Percentiles rank a stretch among this genome's conserved stretches.
These are phyloP conservation scores for Eurytoma californica DNA, from an alignment of 2,888 invertebrate species.

Conservation along the genomic window DNA sequence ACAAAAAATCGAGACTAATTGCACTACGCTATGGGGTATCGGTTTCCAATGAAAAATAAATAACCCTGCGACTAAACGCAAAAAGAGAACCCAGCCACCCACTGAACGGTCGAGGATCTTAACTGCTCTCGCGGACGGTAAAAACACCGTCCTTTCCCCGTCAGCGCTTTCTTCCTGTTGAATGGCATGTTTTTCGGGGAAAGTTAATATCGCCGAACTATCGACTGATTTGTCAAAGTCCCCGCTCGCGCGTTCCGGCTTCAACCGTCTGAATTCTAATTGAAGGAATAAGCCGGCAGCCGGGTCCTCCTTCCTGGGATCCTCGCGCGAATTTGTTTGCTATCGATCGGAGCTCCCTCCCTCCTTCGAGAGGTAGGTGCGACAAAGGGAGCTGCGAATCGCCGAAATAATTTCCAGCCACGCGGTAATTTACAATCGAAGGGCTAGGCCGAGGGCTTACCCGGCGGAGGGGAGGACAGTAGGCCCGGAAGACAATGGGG, in stretches of 20 bases:
- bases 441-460: conserved; percentile 12
- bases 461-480: conserved; percentile 7
- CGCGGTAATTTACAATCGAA: conserved; percentile 64
- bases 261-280: neutral
- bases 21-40: conserved; percentile 28
- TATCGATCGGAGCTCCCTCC: conserved; percentile 55
- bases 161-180: neutral
- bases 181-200: too few relatives aligned
- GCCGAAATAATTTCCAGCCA: conserved; percentile 65
- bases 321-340: conserved; percentile 58
- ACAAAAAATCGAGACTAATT: conserved; percentile 52
- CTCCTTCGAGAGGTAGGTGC: conserved; percentile 16
- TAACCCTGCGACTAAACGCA: conserved; percentile 21
- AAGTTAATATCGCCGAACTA: too few relatives aligned
- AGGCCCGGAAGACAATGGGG: conserved; percentile 49
- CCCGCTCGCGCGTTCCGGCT: neutral
- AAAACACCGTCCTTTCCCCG: neutral
- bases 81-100: neutral
- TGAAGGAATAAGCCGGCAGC: neutral
- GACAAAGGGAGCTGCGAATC: conserved; percentile 57
- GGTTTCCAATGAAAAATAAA: conserved; percentile 48
- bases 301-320: neutral
- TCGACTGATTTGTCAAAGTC: too few relatives aligned
- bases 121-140: conserved; percentile 14
- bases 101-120: conserved; percentile 5